Base-by-base conservation (phyloP, 2,888 invertebrate species). In the Pimpla rufipes region DNA sequence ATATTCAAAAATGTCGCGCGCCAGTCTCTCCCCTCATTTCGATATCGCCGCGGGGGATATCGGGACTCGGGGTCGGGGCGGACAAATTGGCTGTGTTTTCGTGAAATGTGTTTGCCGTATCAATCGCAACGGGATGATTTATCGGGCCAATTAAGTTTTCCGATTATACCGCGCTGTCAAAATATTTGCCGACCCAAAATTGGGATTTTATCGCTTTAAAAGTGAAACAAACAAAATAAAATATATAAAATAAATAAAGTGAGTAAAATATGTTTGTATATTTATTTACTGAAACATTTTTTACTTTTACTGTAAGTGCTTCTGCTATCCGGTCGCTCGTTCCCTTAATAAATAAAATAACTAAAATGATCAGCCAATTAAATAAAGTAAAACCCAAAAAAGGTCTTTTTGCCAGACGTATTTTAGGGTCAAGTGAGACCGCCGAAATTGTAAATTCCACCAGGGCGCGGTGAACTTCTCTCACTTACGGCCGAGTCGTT, bases 1-100 rank as follows among this genome's bases (percentile, higher is more conserved):
- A 81, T 81, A 81, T 81, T 81, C 70, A 81, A 81, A 76, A 81
- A 81, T 81, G 66, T 81, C 81, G 55, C 71, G 23, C 66, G 57
- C n/a, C 57, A 18, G 37, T 50, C 40, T 37, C 29, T 7, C 40
- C 23, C 45, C 57, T 55, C 62, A 79, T 79, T 18, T 37, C 29
- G 64, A 71, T 66, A 55, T 71, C 64, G 55, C 66, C 62, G 70
- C 66, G 40, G 35, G 76, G 55, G 66, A 7, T 2, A 13, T 7
- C 21, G 45, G 2, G 45, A 66, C 1, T 5, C 23, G 6, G 40
- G 6, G 55, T 6, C 29, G 55, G 23, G 13, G 10, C 5, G 21
- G 8, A 66, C 23, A 23, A 66, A 45, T 10, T 21, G 62, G 37
- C 37, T 37, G 18, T 3, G 18, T 8, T 0, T 18, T 35, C 37